Conservation (phyloP, 2,797 vertebrate genomes). For the Vespertilio murinus region DNA sequence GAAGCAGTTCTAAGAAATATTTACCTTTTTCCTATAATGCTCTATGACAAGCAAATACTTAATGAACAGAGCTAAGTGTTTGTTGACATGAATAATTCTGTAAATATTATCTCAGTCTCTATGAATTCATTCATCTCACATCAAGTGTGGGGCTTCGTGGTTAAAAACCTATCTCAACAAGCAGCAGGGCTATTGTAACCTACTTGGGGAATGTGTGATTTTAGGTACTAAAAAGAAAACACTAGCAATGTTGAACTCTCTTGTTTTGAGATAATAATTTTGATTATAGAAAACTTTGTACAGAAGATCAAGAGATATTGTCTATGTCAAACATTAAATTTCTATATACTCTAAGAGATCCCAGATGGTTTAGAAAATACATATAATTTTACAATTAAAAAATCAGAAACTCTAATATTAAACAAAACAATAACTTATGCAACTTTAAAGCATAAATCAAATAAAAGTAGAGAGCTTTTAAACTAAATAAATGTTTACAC, state of each 20-base stretch:
- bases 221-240: background rate
- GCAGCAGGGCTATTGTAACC: background rate
- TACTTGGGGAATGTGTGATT: background rate
- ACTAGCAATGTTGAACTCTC: background rate
- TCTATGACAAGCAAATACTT: background rate
- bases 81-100: conserved; percentile 12
- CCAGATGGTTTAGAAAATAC: background rate
- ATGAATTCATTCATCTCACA: background rate
- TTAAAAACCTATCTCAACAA: background rate
- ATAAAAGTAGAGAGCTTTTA: conserved; percentile 10
- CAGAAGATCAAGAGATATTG: conserved; percentile 1
- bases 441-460: conserved; percentile 39
- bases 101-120: conserved; percentile 51
- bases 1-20: conserved; percentile 38
- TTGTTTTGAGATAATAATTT: background rate
- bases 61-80: background rate
- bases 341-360: conserved; percentile 30
- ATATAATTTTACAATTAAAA: background rate
- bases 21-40: conserved; percentile 10
- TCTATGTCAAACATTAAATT: background rate
- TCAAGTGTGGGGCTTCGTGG: background rate
- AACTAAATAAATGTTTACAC: background rate
- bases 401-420: conserved; percentile 10
- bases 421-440: background rate
- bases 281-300: background rate